These are phyloP conservation scores for Octodon degus DNA, from an alignment of 2,113 vertebrate species.

Conservation along the genomic window DNA sequence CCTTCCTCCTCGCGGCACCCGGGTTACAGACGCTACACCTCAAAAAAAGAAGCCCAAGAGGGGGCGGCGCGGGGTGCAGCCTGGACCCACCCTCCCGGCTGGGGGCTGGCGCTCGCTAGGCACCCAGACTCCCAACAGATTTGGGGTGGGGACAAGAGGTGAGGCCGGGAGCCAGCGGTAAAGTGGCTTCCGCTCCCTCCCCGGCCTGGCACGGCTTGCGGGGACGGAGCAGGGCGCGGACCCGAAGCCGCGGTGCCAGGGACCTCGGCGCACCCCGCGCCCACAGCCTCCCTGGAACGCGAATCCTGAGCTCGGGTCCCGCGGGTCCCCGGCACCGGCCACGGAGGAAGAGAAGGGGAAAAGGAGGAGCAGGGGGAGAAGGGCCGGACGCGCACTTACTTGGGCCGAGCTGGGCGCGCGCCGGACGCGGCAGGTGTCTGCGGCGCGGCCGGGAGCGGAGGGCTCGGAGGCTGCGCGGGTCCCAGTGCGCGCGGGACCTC, in stretches of 20 bases:
- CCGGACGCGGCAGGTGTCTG: constrained; percentile 70
- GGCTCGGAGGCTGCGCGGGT: constrained; percentile 72
- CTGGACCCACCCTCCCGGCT: neutral
- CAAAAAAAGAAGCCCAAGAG: neutral
- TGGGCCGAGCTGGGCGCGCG: neutral
- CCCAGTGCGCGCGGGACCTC: constrained; percentile 70
- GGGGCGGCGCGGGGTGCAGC: neutral
- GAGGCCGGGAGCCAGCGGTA: constrained; percentile 64
- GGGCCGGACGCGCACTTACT: constrained; percentile 77
- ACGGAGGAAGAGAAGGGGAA: neutral
- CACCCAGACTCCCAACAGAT: neutral
- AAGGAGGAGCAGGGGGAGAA: neutral
- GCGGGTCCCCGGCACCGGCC: neutral
- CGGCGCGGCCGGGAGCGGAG: constrained; percentile 38
- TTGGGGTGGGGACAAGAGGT: constrained; percentile 63
- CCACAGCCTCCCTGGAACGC: constrained; percentile 15
- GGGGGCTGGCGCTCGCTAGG: constrained; percentile 2
- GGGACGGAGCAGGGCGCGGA: constrained; percentile 70
- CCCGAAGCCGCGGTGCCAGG: constrained; percentile 20
- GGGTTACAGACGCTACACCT: constrained; percentile 28
- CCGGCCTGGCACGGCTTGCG: constrained; percentile 43
- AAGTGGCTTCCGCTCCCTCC: constrained; percentile 62
- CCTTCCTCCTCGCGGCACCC: constrained; percentile 39
- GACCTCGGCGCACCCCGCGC: neutral
- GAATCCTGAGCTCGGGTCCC: neutral